Base-by-base conservation (phyloP, 2,113 vertebrate genomes). In the Neoarius graeffei region DNA sequence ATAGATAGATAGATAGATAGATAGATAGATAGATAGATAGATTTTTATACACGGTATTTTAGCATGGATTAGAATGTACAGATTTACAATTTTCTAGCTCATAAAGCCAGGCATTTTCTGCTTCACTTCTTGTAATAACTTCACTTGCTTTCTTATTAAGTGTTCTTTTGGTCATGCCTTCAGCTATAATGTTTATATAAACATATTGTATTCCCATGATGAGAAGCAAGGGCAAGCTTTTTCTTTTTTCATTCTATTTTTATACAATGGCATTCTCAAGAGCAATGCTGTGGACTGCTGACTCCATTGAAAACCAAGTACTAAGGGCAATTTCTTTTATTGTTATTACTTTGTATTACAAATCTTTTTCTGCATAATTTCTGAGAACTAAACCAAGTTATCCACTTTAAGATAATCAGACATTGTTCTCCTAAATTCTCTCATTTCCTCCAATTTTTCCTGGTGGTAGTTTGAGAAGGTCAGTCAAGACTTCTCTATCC, bases 81-180 rank as follows among this genome's bases (percentile, higher is more conserved):
- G 60, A 62, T 79, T 64, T 67, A 60, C 74, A 77, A 64, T 66
- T 77, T 86, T 67, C n/a, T 80, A 48, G 42, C 56, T 71, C 76
- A 86, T 83, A 50, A 50, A 79, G 50, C 54, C 7, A 4, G 5
- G 30, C 25, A 11, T 9, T 30, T 80, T 80, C 27, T 4, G 15
- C 54, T 57, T 30, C n/a, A 30, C 23, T 80, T 80, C 52, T 80
- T 30, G 71, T 59, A 71, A 57, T 56, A 80, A 56, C 80, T 79
- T 48, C 25, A 59, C 52, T 71, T 59, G 54, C 14, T 23, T 87
- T 71, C 69, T 83, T 83, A 59, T 82, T 77, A 77, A 57, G 19
- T 54, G 54, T 69, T 54, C 17, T 87, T 87, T 83, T 17, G 30
- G 35, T 13, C 20, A 10, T 60, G 57, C 85, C 57, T 64, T 48